Base-by-base conservation (phyloP, 2,888 invertebrate species). In the Parasteatoda lunata region DNA sequence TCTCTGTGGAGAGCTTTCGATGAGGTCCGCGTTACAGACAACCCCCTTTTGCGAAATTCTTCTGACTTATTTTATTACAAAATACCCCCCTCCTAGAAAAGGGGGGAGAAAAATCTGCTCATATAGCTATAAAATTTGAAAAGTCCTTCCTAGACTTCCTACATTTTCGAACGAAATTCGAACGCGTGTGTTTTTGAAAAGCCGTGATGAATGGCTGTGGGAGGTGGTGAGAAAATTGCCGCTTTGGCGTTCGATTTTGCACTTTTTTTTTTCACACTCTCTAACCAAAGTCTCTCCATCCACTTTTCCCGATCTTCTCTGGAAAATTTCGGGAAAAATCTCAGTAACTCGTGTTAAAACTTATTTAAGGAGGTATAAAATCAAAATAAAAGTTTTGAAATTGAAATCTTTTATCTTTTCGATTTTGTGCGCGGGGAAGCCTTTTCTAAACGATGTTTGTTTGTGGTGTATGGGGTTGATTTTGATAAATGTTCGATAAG, bases 181-280 rank as follows among this genome's bases (percentile, higher is more conserved):
- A 82, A 78, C 78, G 78, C 70, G 83, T 83, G 88, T 88, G 88
- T 88, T 82, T 88, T 88, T 82, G 86, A 87, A 88, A 78, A 72
- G 79, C 59, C n/a, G 83, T 83, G 83, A 83, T 83, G 83, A 83
- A 83, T 83, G 80, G 83, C 54, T 30, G 47, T 49, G 66, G 78
- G 77, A 51, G 15, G 71, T 49, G 73, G 69, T 64, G 59, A 15
- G 80, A 77, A 84, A 84, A 84, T 84, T 84, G 84, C 84, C 51
- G 65, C 77, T 72, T 15, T 13, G 30, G 45, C 64, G 84, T 64
- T 82, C 78, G 78, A 78, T 84, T 84, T 78, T 84, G 51, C 7
- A 54, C 64, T 48, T 73, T 69, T 82, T 81, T 69, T 52, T 69
- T 68, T 13, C 51, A 48, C 15, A 48, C 59, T 69, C 54, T 65